Evolutionary conservation across 2,888 invertebrate species (phyloP).

Genomic region (Drosophila meridionalis): DNA sequence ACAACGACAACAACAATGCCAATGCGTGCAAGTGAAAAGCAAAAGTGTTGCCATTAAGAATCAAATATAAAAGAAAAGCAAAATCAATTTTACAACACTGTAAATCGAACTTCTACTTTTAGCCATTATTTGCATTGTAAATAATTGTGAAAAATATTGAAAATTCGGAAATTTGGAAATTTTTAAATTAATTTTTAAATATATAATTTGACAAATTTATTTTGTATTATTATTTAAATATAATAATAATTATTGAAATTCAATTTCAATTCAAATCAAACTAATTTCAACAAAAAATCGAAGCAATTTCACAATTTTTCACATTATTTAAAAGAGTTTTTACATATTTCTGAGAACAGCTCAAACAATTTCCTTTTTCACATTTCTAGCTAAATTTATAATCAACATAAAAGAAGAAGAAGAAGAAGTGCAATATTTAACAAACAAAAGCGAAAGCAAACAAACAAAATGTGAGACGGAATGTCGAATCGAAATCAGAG

Average conservation of each 20-base stretch:
- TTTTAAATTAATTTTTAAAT: background rate
- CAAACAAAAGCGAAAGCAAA: conserved; percentile 25
- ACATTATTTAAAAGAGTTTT: background rate
- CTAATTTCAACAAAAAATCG: background rate
- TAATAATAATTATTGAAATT: background rate
- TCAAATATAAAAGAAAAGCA: conserved; percentile 30
- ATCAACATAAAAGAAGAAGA: background rate
- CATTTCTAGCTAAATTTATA: conserved; percentile 8
- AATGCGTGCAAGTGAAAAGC: conserved; percentile 67
- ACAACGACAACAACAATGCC: background rate
- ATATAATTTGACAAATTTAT: background rate
- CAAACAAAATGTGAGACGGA: conserved; percentile 66
- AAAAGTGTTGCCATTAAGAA: conserved; percentile 64
- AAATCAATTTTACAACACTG: conserved; percentile 25
- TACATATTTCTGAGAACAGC: background rate
- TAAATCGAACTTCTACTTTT: conserved; percentile 39
- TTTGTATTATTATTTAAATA: background rate
- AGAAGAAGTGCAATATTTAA: conserved; percentile 63
- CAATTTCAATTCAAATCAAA: background rate
- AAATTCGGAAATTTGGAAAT: too few species aligned
- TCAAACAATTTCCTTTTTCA: background rate
- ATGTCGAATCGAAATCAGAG: conserved; percentile 59
- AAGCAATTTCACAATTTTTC: background rate
- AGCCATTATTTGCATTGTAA: background rate
- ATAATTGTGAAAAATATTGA: conserved; percentile 1